A percentile compares a stretch with the other conserved stretches of the same genome.
Evolutionary conservation across 2,888 invertebrate genomes (phyloP).

Genomic region (Digitonthophagus gazella): DNA sequence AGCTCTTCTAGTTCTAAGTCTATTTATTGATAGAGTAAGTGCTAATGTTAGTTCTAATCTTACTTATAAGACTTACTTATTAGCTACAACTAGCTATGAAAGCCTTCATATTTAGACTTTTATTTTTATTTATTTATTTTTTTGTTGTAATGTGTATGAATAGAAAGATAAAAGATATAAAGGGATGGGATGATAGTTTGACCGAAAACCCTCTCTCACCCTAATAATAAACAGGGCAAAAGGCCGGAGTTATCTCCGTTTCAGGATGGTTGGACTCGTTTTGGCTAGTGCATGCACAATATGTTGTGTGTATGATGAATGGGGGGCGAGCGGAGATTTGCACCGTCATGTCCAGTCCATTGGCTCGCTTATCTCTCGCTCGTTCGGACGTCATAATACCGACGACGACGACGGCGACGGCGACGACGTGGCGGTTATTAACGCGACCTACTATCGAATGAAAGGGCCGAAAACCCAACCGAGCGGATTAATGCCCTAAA

Average conservation of each 20-base stretch:
- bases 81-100: no score
- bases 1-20: no score
- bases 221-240: slow-evolving; percentile 28
- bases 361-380: slow-evolving; percentile 39
- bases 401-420: slow-evolving; percentile 19
- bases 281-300: slow-evolving; percentile 30
- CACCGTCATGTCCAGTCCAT: slow-evolving; percentile 48
- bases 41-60: no score
- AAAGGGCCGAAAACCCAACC: not conserved
- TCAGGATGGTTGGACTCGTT: slow-evolving; percentile 28
- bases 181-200: not conserved
- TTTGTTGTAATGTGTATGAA: no score
- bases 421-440: slow-evolving; percentile 20
- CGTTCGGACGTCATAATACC: slow-evolving; percentile 35
- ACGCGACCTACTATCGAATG: slow-evolving; percentile 18
- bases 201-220: no score
- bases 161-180: not conserved
- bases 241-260: slow-evolving; percentile 28
- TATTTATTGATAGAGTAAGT: no score
- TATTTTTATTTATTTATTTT: no score
- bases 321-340: slow-evolving; percentile 36
- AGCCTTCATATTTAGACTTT: no score
- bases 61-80: no score
- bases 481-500: not conserved
- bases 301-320: slow-evolving; percentile 40